Evolutionary conservation across 1,140 invertebrate species (phyloP).

Genomic region (Dermatophagoides farinae): DNA sequence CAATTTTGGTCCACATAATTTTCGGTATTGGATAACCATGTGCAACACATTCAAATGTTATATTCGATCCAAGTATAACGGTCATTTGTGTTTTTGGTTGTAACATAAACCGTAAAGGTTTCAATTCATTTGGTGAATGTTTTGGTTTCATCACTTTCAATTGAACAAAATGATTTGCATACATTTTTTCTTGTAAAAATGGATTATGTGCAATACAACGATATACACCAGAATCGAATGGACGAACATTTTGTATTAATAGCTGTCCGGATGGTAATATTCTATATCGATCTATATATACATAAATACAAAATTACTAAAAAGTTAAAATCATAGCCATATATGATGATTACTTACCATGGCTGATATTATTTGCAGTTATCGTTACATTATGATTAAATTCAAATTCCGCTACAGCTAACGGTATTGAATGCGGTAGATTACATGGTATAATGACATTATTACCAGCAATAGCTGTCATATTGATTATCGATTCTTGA

Average conservation of each 20-base stretch:
- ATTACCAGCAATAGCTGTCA: slow-evolving; percentile 37
- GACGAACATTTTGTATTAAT: slow-evolving; percentile 19
- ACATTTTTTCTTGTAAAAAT: slow-evolving; percentile 16
- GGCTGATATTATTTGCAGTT: not conserved
- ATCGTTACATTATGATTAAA: slow-evolving; percentile 14
- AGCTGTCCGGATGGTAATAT: slow-evolving; percentile 21
- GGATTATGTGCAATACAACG: slow-evolving; percentile 20
- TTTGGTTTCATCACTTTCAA: slow-evolving; percentile 13
- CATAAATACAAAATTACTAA: slow-evolving; percentile 25
- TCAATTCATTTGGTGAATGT: not conserved
- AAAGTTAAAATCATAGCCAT: slow-evolving; percentile 15
- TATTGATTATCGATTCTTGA: not conserved
- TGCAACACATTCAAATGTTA: slow-evolving; percentile 41
- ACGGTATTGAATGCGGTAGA: slow-evolving; percentile 43
- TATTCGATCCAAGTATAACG: slow-evolving; percentile 31
- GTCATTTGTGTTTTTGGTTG: slow-evolving; percentile 12
- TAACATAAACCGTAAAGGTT: slow-evolving; percentile 4
- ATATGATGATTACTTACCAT: slow-evolving; percentile 12
- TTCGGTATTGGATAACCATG: slow-evolving; percentile 36
- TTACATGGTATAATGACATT: slow-evolving; percentile 47
- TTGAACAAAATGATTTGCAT: slow-evolving; percentile 13
- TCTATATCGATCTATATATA: slow-evolving; percentile 25
- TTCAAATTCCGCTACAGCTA: slow-evolving; percentile 26
- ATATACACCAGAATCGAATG: slow-evolving; percentile 20
- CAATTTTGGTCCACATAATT: slow-evolving; percentile 35